Percentiles rank a stretch among this genome's conserved stretches.
Conservation (phyloP, 1,140 invertebrate species). For the Drosophila sechellia region DNA sequence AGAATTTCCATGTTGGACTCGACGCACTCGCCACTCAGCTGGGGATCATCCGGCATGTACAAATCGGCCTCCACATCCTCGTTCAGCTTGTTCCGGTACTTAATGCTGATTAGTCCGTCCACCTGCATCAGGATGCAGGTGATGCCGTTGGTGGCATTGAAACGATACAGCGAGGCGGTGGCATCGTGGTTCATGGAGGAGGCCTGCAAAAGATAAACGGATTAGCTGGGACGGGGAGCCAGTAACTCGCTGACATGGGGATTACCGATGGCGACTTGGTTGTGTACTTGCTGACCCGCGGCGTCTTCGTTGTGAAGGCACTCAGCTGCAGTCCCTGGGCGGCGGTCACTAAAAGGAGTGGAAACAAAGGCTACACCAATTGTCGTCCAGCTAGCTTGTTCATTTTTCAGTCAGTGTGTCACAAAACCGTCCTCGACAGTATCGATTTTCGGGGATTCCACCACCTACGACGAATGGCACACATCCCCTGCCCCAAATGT, state of each 20-base stretch:
- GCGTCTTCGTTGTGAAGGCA: slow-evolving; percentile 86
- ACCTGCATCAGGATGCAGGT: slow-evolving; percentile 88
- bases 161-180: slow-evolving; percentile 87
- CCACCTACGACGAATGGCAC: slow-evolving; percentile 4
- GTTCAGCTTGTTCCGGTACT: slow-evolving; percentile 88
- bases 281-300: slow-evolving; percentile 86
- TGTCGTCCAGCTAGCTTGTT: slow-evolving; percentile 22
- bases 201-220: slow-evolving; percentile 40
- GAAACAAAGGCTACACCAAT: slow-evolving; percentile 26
- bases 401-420: slow-evolving; percentile 63
- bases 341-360: slow-evolving; percentile 36
- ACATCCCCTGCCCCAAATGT: not conserved
- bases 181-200: slow-evolving; percentile 78
- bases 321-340: slow-evolving; percentile 85
- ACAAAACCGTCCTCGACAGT: slow-evolving; percentile 54
- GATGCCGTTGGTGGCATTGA: slow-evolving; percentile 87
- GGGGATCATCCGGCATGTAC: slow-evolving; percentile 88
- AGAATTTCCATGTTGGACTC: slow-evolving; percentile 89
- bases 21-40: slow-evolving; percentile 88
- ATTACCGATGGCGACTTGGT: slow-evolving; percentile 86
- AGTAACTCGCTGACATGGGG: not conserved
- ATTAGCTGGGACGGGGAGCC: not conserved
- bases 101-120: slow-evolving; percentile 88
- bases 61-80: slow-evolving; percentile 88
- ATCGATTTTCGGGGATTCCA: slow-evolving; percentile 61